These are phyloP conservation scores for Tolypeutes matacus DNA, from an alignment of 2,797 vertebrate genomes.

Conservation along the genomic window DNA sequence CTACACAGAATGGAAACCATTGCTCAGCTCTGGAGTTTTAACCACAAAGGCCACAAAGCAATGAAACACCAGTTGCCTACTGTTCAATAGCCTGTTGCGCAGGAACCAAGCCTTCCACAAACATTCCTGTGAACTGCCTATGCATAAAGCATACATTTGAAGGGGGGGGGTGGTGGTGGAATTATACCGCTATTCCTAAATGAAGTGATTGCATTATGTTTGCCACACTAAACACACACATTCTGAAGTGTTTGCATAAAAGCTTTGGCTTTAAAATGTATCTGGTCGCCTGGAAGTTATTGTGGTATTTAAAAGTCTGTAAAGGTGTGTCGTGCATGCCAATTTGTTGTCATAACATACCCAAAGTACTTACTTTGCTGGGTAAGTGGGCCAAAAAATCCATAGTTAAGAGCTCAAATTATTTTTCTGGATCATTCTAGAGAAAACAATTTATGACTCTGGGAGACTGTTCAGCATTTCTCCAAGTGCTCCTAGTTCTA, in stretches of 20 bases:
- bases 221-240: slow-evolving; percentile 42
- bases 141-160: slow-evolving; percentile 71
- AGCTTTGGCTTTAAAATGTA: slow-evolving; percentile 74
- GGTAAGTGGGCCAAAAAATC: slow-evolving; percentile 31
- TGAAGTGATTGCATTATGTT: slow-evolving; percentile 70
- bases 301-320: slow-evolving; percentile 75
- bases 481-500: slow-evolving; percentile 66
- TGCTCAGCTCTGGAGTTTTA: slow-evolving; percentile 46
- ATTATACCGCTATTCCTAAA: slow-evolving; percentile 75
- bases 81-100: slow-evolving; percentile 70
- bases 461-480: slow-evolving; percentile 64
- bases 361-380: slow-evolving; percentile 42
- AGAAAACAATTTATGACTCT: slow-evolving; percentile 76
- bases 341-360: slow-evolving; percentile 54
- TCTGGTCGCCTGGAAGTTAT: slow-evolving; percentile 72
- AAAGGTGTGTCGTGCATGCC: slow-evolving; percentile 50
- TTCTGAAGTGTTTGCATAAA: slow-evolving; percentile 79
- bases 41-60: slow-evolving; percentile 53
- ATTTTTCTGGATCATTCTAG: slow-evolving; percentile 57
- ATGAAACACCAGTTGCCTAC: neutral
- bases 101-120: slow-evolving; percentile 66
- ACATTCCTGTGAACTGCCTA: slow-evolving; percentile 64
- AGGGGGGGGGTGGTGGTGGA: neutral
- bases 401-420: slow-evolving; percentile 48
- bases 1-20: neutral